Conservation (phyloP, 2,888 invertebrate genomes). For the Villa cingulata region DNA sequence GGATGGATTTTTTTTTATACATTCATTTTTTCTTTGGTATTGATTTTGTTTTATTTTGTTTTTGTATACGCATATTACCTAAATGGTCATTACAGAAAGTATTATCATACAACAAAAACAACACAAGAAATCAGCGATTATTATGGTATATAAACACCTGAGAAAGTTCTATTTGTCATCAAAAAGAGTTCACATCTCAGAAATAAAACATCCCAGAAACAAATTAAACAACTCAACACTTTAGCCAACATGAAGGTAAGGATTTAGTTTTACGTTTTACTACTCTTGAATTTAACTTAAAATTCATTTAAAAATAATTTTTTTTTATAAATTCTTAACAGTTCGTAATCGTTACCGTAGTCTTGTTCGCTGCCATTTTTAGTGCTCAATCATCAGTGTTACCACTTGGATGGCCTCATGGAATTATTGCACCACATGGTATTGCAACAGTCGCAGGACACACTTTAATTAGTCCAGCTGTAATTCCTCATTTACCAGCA, state of each 20-base stretch:
- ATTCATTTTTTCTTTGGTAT: no score
- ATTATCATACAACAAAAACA: no score
- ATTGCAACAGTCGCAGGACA: background rate
- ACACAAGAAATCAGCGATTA: background rate
- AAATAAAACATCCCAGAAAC: background rate
- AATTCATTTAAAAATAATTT: no score
- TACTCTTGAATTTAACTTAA: no score
- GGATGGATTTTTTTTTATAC: no score
- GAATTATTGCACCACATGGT: conserved; percentile 21
- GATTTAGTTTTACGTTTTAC: no score
- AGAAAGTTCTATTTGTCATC: background rate
- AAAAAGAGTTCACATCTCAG: background rate
- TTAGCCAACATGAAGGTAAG: background rate
- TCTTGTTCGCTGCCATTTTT: conserved; percentile 31
- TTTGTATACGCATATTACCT: no score
- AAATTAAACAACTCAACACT: background rate
- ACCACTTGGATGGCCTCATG: conserved; percentile 13
- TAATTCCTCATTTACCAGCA: conserved; percentile 9
- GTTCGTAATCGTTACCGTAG: conserved; percentile 26
- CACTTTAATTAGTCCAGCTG: conserved; percentile 20
- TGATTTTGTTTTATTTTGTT: no score
- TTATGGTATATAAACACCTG: background rate
- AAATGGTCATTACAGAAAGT: no score
- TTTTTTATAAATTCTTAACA: no score
- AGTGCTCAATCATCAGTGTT: conserved; percentile 31